Evolutionary conservation across 2,797 vertebrate species (phyloP), one percentile per base, ranked within the genome.

Genomic region (Mormyrops attenuatus): DNA sequence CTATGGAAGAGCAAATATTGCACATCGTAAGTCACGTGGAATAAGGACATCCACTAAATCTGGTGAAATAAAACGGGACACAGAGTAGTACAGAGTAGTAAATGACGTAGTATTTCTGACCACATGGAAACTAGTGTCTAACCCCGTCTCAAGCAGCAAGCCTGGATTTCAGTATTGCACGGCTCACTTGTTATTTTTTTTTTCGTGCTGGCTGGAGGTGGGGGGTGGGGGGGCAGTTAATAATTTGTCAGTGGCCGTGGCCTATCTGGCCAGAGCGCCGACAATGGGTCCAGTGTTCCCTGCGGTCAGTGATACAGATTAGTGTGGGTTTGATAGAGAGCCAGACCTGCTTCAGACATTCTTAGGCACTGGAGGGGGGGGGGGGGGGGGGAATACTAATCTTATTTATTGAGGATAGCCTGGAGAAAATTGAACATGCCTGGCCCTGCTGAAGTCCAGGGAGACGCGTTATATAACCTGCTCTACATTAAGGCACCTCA

Each of bases 211-310:
- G 20, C 41, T 82, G 77, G 77, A 82, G 77, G 73, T 73, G 30
- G 73, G 34, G 73, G 6, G 41, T 30, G 41, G 87, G 57, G 77
- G 73, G 73, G 52, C 3, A 82, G 89, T 90, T 90, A 90, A 90
- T 90, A 85, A 90, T 88, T 90, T 90, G 87, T 90, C 77, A 90
- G 89, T 6, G 77, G 87, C 87, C 60, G 41, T 63, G 87, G 89
- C n/a, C 77, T 90, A 90, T 85, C 73, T 85, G 89, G 87, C 89
- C 87, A 41, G 73, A 41, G 26, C 15, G 77, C 38, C 38, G 55
- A 90, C 89, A 90, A 90, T 88, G 77, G 77, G 55, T 30, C 55
- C 87, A 88, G 89, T 90, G 89, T 90, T 90, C 55, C 77, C 88
- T 73, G 82, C 55, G 87, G 55, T 88, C 87, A 90, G 73, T 82